Evolutionary conservation across 2,888 invertebrate species (phyloP).

Genomic region (Cheilosia vernalis): DNA sequence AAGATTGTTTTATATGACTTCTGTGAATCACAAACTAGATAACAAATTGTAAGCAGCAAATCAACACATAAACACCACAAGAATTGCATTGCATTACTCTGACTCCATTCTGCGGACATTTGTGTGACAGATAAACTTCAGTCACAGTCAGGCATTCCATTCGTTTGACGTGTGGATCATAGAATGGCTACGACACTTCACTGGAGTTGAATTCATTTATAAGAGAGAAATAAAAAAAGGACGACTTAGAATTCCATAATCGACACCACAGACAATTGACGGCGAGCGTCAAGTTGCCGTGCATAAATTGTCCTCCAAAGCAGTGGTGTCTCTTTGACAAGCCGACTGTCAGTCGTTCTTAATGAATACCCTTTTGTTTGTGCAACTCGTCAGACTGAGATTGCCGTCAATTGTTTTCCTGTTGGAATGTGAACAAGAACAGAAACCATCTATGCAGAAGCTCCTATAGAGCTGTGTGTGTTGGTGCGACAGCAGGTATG

Average conservation of each 20-base stretch:
- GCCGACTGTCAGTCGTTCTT: constrained; percentile 12
- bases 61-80: too few species aligned
- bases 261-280: constrained; percentile 59
- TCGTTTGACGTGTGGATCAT: constrained; percentile 2
- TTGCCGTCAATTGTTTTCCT: constrained; percentile 60
- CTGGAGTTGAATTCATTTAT: constrained; percentile 1
- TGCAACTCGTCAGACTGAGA: constrained; percentile 30
- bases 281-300: constrained; percentile 51
- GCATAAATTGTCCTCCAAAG: constrained; percentile 15
- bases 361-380: constrained; percentile 64
- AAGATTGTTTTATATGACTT: constrained; percentile 6
- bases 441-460: constrained; percentile 31
- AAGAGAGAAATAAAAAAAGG: constrained; percentile 2
- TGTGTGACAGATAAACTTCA: constrained; percentile 16
- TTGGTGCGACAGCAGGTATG: neutral
- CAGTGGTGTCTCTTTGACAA: constrained; percentile 31
- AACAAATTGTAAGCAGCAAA: neutral
- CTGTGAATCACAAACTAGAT: constrained; percentile 21
- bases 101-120: neutral
- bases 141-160: constrained; percentile 9
- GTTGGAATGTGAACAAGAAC: constrained; percentile 47
- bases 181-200: constrained; percentile 15
- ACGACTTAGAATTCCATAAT: constrained; percentile 61
- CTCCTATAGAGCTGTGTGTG: neutral
- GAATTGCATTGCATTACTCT: too few species aligned